These are phyloP conservation scores for Thamnaconus septentrionalis DNA, from an alignment of 2,113 vertebrate species.

Conservation along the genomic window DNA sequence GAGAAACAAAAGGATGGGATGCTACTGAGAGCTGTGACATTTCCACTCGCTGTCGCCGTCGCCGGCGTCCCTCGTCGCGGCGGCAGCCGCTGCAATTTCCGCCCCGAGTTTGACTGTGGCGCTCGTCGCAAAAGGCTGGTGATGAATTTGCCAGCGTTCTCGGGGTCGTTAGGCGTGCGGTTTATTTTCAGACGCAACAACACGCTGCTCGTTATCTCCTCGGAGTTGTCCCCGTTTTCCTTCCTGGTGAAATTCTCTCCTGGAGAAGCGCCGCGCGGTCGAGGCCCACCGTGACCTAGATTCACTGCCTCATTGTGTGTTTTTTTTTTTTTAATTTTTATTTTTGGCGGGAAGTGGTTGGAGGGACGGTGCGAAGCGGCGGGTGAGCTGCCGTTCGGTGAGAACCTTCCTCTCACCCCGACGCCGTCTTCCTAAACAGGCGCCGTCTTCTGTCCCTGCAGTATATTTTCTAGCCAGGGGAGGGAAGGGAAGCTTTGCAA, in stretches of 20 bases:
- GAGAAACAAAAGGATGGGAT: conserved; percentile 28
- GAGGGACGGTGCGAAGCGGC: no score
- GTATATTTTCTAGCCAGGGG: conserved; percentile 8
- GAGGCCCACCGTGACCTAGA: conserved; percentile 61
- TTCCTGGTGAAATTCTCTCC: conserved; percentile 48
- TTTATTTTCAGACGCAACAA: conserved; percentile 44
- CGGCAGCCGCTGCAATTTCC: conserved; percentile 20
- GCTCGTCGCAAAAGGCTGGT: neutral
- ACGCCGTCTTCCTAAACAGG: conserved; percentile 7
- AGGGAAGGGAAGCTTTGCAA: neutral
- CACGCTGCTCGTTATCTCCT: conserved; percentile 63
- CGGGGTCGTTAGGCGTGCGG: conserved; percentile 43
- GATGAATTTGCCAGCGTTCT: conserved; percentile 32
- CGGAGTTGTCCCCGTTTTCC: conserved; percentile 62
- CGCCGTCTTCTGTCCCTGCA: neutral
- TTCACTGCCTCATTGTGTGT: conserved; percentile 41
- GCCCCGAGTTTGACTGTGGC: conserved; percentile 6
- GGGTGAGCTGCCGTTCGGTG: no score
- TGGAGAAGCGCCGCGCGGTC: conserved; percentile 37
- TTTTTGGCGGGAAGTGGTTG: no score
- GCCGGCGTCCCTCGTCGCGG: no score
- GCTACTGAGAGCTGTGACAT: conserved; percentile 29
- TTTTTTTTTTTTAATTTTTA: neutral
- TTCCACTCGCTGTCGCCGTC: conserved; percentile 26
- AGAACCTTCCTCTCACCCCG: no score